Evolutionary conservation across 2,797 vertebrate genomes (phyloP).

Genomic region (Galagoides demidoff): DNA sequence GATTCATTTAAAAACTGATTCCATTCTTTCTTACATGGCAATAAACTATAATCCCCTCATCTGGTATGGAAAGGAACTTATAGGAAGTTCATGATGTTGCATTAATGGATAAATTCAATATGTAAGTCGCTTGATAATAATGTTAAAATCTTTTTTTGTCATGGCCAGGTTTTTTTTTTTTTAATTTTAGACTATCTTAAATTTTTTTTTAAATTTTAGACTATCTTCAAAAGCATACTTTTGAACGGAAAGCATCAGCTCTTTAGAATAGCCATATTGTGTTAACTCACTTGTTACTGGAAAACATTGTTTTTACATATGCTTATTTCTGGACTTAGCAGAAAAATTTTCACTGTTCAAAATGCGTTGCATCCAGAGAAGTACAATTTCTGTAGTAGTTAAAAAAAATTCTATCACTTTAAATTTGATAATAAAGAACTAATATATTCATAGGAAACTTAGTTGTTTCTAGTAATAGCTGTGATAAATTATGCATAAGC

Average conservation of each 20-base stretch:
- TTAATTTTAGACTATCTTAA: neutral
- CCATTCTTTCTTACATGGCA: constrained; percentile 4
- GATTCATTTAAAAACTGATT: constrained; percentile 60
- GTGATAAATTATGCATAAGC: neutral
- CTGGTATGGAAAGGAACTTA: neutral
- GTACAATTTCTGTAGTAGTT: neutral
- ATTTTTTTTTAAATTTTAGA: neutral
- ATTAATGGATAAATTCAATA: constrained; percentile 25
- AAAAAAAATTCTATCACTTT: neutral
- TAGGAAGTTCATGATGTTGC: constrained; percentile 3
- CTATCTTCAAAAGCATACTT: neutral
- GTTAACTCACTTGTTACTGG: neutral
- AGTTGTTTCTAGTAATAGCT: neutral
- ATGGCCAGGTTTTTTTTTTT: neutral
- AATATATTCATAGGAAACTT: neutral
- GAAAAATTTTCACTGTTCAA: neutral
- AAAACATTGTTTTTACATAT: neutral
- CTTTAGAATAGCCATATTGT: neutral
- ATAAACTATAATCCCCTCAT: constrained; percentile 48
- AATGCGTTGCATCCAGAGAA: neutral
- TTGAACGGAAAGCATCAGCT: neutral
- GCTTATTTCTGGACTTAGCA: neutral
- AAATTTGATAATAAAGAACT: neutral
- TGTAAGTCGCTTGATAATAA: neutral
- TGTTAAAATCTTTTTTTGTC: neutral